Evolutionary conservation across 2,888 invertebrate genomes (phyloP).

Genomic region (Dorcus parallelipipedus): DNA sequence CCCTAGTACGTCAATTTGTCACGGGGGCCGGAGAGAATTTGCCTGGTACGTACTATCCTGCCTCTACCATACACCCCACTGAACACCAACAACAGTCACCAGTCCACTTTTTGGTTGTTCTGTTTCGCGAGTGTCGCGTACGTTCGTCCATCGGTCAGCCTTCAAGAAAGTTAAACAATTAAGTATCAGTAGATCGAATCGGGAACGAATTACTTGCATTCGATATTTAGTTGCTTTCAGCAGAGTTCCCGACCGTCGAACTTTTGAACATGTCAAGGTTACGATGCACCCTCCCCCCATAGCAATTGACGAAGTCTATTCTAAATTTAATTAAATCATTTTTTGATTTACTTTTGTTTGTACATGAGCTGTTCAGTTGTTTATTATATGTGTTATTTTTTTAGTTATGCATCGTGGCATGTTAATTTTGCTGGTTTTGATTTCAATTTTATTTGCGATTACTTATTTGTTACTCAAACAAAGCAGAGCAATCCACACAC

Average conservation of each 20-base stretch:
- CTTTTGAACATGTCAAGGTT: conserved; percentile 15
- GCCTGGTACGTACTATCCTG: conserved; percentile 51
- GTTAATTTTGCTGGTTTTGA: conserved; percentile 34
- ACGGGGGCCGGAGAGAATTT: conserved; percentile 53
- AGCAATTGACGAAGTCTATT: conserved; percentile 43
- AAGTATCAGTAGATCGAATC: conserved; percentile 8
- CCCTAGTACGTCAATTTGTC: conserved; percentile 54
- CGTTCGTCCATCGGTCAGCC: too few species aligned
- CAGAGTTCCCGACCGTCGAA: not conserved
- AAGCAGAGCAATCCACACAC: conserved; percentile 44
- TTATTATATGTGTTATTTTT: conserved; percentile 29
- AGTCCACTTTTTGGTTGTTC: conserved; percentile 48
- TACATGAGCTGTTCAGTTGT: conserved; percentile 2
- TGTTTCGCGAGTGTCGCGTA: conserved; percentile 35
- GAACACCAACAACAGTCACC: conserved; percentile 47
- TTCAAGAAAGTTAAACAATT: conserved; percentile 14
- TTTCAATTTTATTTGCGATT: conserved; percentile 21
- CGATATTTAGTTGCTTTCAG: conserved; percentile 12
- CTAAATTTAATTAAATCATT: conserved; percentile 7
- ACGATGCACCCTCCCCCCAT: conserved; percentile 39
- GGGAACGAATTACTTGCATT: not conserved
- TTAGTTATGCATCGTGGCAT: conserved; percentile 47
- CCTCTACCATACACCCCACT: conserved; percentile 47
- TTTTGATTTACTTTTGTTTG: not conserved
- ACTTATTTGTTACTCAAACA: conserved; percentile 32